Evolutionary conservation across 1,140 invertebrate species (phyloP).

Genomic region (Hyles vespertilio): DNA sequence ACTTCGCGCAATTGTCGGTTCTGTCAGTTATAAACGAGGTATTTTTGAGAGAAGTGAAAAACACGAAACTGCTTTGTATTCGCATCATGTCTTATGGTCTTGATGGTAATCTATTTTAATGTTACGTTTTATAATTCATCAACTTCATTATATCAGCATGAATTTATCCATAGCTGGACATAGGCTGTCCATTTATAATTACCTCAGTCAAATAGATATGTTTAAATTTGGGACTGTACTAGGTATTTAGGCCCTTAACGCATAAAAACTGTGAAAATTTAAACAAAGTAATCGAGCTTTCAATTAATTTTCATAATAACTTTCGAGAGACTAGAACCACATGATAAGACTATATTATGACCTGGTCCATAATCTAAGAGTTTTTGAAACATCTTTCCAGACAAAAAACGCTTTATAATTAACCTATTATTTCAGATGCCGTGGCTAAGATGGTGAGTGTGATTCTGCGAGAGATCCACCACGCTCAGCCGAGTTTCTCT

Average conservation of each 20-base stretch:
- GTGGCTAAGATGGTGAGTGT: constrained; percentile 4
- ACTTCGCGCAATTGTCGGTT: constrained; percentile 3
- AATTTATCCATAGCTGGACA: not conserved
- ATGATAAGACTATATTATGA: no score
- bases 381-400: no score
- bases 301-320: no score
- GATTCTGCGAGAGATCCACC: constrained; percentile 6
- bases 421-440: constrained; percentile 9
- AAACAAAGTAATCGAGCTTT: no score
- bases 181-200: no score
- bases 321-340: no score
- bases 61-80: constrained; percentile 14
- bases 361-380: no score
- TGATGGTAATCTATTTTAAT: constrained; percentile 13
- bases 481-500: constrained; percentile 7
- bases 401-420: no score
- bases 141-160: not conserved
- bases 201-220: no score
- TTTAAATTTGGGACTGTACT: no score
- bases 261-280: no score
- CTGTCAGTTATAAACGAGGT: constrained; percentile 8
- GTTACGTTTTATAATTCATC: not conserved
- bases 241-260: no score
- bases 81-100: constrained; percentile 6
- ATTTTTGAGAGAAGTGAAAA: constrained; percentile 13